Conservation (phyloP, 2,797 vertebrate genomes). For the Ptychobarbus kaznakovi region DNA sequence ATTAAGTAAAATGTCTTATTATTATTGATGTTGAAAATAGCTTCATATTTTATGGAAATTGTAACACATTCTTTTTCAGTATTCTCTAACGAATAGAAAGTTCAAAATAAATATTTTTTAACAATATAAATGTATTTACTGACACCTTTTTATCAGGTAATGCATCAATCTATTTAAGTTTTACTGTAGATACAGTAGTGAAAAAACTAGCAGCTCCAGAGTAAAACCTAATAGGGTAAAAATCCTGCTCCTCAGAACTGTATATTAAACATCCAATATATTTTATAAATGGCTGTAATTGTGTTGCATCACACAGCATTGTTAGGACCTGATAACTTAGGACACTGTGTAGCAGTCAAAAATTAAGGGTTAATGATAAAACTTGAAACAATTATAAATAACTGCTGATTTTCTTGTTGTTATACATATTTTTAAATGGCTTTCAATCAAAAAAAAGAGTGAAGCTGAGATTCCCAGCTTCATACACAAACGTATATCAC, state of each 20-base stretch:
- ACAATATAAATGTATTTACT: not conserved
- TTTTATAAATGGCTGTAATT: not conserved
- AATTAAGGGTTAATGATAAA: not conserved
- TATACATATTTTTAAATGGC: not conserved
- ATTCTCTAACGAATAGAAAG: not conserved
- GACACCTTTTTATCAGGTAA: no score
- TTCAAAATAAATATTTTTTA: not conserved
- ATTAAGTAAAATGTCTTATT: not conserved
- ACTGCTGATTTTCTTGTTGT: not conserved
- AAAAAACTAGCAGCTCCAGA: not conserved
- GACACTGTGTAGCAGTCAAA: not conserved
- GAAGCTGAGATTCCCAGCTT: not conserved
- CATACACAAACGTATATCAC: conserved; percentile 34
- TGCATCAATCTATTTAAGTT: not conserved
- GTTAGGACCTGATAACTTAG: not conserved
- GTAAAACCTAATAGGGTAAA: not conserved
- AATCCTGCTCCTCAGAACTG: not conserved
- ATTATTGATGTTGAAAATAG: not conserved
- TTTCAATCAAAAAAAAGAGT: not conserved
- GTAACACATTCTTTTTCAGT: not conserved
- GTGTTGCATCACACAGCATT: not conserved
- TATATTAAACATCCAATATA: not conserved
- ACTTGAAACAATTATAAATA: no score
- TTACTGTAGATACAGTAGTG: not conserved
- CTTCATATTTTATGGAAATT: not conserved